A percentile compares a stretch with the other conserved stretches of the same genome.
phyloP scores from a whole-genome alignment of 2,888 invertebrate species.

The Orthosia gothica region DNA sequence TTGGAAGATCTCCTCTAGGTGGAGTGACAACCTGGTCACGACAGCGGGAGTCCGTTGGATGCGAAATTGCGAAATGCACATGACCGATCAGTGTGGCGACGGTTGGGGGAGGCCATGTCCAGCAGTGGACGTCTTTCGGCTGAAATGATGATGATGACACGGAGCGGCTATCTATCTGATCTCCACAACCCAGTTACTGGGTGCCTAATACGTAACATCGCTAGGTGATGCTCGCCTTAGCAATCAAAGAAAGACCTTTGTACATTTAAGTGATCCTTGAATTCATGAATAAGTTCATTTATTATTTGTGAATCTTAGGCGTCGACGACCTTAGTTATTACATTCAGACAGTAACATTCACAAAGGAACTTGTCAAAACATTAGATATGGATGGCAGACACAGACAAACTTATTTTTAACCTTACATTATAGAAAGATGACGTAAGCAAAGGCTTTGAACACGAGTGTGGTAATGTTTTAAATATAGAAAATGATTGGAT shows the following conservation, averaged over 20 bases:
- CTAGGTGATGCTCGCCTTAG: no score
- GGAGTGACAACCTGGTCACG: no score
- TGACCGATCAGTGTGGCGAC: no score
- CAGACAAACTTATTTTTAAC: conserved; percentile 29
- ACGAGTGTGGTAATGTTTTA: conserved; percentile 46
- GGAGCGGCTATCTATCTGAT: no score
- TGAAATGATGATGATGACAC: no score
- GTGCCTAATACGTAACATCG: no score
- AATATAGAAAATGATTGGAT: conserved; percentile 54
- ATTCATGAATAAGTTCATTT: conserved; percentile 25
- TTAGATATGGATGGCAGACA: conserved; percentile 9
- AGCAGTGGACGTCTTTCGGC: no score
- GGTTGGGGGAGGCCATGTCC: no score
- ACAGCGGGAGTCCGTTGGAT: no score
- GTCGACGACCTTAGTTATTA: conserved; percentile 21
- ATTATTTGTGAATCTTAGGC: conserved; percentile 23
- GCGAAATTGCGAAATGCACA: no score
- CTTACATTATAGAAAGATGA: conserved; percentile 37
- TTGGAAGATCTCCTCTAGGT: no score
- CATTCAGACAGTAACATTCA: conserved; percentile 16
- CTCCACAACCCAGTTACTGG: no score
- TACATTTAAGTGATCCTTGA: neutral
- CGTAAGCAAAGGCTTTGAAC: conserved; percentile 43
- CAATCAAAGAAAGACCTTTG: neutral
- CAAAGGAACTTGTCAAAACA: conserved; percentile 19